Percentiles rank a stretch among this genome's conserved stretches.
phyloP scores from a whole-genome alignment of 2,888 invertebrate species.

The Mythimna lalbum region DNA sequence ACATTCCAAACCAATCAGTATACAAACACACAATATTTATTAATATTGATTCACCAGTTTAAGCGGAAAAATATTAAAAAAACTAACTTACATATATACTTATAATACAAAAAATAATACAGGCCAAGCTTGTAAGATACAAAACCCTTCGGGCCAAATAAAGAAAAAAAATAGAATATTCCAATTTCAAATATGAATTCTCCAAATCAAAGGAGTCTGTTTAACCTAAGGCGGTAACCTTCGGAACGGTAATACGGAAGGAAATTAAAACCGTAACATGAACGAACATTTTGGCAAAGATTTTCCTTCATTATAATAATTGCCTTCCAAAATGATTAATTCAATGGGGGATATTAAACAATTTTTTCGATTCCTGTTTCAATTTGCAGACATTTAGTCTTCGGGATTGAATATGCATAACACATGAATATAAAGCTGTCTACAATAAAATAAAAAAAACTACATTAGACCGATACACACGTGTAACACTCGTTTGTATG shows the following conservation, averaged over 20 bases:
- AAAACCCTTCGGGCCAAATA: slow-evolving; percentile 1
- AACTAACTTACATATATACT: neutral
- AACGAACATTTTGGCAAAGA: neutral
- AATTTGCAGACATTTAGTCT: slow-evolving; percentile 25
- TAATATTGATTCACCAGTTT: too few species aligned
- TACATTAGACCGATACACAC: too few species aligned
- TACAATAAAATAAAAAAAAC: too few species aligned
- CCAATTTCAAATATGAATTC: slow-evolving; percentile 30
- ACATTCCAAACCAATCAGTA: neutral
- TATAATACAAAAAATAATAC: too few species aligned
- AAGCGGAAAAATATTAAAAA: neutral
- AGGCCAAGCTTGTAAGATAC: neutral
- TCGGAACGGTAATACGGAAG: neutral
- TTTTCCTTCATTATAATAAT: slow-evolving; percentile 14
- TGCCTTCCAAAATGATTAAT: slow-evolving; percentile 28
- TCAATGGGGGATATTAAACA: slow-evolving; percentile 52
- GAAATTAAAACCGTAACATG: slow-evolving; percentile 34
- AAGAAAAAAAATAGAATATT: slow-evolving; percentile 19
- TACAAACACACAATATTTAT: neutral
- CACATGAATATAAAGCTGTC: neutral
- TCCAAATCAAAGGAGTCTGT: slow-evolving; percentile 32
- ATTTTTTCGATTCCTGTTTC: slow-evolving; percentile 28
- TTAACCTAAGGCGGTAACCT: slow-evolving; percentile 25
- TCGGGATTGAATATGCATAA: slow-evolving; percentile 24
- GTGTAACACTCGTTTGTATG: too few species aligned